Base-by-base conservation (phyloP, 2,797 vertebrate genomes). In the Propithecus deckenii region DNA sequence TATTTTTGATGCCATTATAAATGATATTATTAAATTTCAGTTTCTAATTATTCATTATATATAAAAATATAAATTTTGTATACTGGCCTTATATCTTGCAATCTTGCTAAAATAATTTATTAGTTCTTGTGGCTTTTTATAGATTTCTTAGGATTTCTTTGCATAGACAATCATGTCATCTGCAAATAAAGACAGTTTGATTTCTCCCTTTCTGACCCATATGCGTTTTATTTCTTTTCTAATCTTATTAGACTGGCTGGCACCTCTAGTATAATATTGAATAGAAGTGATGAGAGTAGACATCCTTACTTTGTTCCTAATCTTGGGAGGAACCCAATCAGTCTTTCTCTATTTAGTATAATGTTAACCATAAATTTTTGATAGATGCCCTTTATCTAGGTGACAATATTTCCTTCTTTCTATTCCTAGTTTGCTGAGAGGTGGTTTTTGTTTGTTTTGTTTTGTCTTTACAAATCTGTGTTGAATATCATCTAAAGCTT, bases 141-240 rank as follows among this genome's bases (percentile, higher is more conserved):
- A 52, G 55, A 87, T 79, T 91, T 83, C 30, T 65, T 90, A 89
- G 69, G 46, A 75, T 65, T 63, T 75, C 61, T 81, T 89, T 94
- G 83, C 9, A 28, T 46, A 95, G 38, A 96, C 28, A 75, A 78
- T 89, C 52, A 84, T 69, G 35, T 91, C 38, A 61, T 91, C 71
- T 84, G 11, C 23, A 76, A 83, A 32, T 69, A 65, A 87, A 74
- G 41, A n/a, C 6, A 80, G 38, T 52, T 55, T 91, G 50, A 35
- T 91, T 90, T 93, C 12, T 78, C 91, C 6, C n/a, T 87, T 93
- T 93, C 46, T 93, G 50, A 55, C 85, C 48, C 43, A 0, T 41
- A 43, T 67, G 23, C 5, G 28, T 93, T 89, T 92, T 75, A 41
- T 71, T 72, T 75, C 48, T 86, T 86, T 35, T 71, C 32, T 83